phyloP scores from a whole-genome alignment of 2,797 vertebrate species.

The Myotis planiceps region DNA sequence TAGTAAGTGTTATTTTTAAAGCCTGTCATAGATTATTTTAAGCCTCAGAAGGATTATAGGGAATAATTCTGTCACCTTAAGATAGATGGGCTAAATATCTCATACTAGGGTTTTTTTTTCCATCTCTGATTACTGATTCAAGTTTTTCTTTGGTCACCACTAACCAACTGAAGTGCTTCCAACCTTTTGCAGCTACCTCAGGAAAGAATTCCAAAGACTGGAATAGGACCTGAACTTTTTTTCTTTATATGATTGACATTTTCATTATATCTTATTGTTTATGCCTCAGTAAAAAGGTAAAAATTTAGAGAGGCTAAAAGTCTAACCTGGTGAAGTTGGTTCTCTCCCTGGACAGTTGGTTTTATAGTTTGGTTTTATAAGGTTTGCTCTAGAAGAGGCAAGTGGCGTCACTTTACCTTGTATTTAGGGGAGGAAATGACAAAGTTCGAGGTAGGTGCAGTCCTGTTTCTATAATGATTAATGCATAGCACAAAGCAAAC shows the following conservation, averaged over 20 bases:
- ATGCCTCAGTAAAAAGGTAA: background rate
- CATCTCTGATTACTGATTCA: background rate
- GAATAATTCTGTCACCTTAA: conserved; percentile 17
- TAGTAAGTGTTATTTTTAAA: background rate
- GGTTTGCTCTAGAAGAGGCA: background rate
- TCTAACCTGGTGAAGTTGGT: background rate
- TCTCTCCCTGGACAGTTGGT: background rate
- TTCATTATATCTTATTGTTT: background rate
- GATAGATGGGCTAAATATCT: background rate
- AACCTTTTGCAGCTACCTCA: background rate
- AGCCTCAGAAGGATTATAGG: background rate
- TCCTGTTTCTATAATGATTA: background rate
- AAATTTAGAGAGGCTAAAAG: background rate
- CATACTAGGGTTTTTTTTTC: background rate
- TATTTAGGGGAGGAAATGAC: conserved; percentile 6
- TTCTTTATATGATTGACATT: background rate
- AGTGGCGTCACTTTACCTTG: background rate
- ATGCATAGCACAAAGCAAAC: background rate
- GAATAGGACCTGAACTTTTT: background rate
- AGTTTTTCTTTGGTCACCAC: background rate
- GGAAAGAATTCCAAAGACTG: conserved; percentile 1
- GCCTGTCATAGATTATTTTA: background rate
- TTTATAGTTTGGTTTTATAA: conserved; percentile 22
- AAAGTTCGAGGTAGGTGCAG: background rate
- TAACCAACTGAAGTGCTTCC: background rate